A percentile compares a stretch with the other conserved stretches of the same genome.
phyloP scores from a whole-genome alignment of 2,113 vertebrate genomes.

The Oxygymnocypris stewartii region DNA sequence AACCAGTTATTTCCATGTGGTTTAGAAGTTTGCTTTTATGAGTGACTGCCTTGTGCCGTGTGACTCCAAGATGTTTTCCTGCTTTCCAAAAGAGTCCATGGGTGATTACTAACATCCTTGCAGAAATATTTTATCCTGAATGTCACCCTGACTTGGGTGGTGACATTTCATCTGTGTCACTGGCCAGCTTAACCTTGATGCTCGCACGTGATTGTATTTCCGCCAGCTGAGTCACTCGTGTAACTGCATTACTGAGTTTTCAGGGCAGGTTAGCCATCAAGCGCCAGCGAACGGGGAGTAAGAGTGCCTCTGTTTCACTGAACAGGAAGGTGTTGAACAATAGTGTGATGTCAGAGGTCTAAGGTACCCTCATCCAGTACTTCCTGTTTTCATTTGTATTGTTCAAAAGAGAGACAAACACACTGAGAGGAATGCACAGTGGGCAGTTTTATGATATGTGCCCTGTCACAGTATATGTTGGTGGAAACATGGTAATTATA shows the following conservation, averaged over 20 bases:
- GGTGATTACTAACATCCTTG: neutral
- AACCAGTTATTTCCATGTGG: neutral
- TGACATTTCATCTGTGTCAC: neutral
- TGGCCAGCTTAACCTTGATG: conserved; percentile 4
- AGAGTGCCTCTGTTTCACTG: conserved; percentile 22
- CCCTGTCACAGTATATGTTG: neutral
- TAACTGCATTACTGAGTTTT: neutral
- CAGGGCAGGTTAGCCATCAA: neutral
- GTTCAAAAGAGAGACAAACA: conserved; percentile 20
- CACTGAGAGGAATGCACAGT: conserved; percentile 1
- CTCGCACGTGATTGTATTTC: conserved; percentile 19
- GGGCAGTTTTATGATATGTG: conserved; percentile 7
- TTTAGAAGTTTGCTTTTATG: neutral
- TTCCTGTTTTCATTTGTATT: conserved; percentile 58
- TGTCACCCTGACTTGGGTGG: neutral
- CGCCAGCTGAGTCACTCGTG: neutral
- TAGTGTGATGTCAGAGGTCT: conserved; percentile 56
- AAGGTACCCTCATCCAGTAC: conserved; percentile 22
- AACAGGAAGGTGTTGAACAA: conserved; percentile 60
- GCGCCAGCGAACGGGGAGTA: neutral
- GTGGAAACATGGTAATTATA: too few species aligned
- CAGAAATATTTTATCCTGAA: neutral
- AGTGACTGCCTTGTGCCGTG: neutral
- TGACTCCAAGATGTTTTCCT: neutral
- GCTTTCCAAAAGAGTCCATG: neutral